phyloP scores from a whole-genome alignment of 2,888 invertebrate genomes.

The Oxyscelio sp. region DNA sequence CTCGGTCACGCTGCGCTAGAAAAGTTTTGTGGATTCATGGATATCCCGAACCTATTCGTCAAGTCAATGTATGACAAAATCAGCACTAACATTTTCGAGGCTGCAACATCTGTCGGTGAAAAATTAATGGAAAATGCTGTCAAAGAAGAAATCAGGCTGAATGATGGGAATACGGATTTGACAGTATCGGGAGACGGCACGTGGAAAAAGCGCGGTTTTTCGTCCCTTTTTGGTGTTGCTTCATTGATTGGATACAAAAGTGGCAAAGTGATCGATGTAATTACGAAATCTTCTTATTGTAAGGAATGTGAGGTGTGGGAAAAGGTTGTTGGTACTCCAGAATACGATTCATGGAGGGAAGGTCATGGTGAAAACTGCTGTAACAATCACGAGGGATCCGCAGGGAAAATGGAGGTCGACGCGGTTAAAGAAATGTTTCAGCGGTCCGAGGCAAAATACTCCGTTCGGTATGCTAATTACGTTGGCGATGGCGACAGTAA shows the following conservation, averaged over 20 bases:
- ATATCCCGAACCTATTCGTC: conserved; percentile 25
- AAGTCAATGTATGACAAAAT: conserved; percentile 25
- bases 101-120: conserved; percentile 15
- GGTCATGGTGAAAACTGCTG: not conserved
- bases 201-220: conserved; percentile 2
- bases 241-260: conserved; percentile 75
- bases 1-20: conserved; percentile 24
- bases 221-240: conserved; percentile 29
- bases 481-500: conserved; percentile 28
- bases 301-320: conserved; percentile 22
- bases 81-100: conserved; percentile 20
- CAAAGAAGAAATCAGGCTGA: conserved; percentile 21
- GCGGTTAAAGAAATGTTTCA: conserved; percentile 17
- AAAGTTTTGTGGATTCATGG: conserved; percentile 25
- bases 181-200: conserved; percentile 55
- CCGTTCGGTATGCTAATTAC: conserved; percentile 17
- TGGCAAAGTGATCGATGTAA: conserved; percentile 11
- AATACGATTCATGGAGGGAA: conserved; percentile 13
- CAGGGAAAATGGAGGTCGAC: conserved; percentile 13
- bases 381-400: conserved; percentile 19
- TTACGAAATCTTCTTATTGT: conserved; percentile 15
- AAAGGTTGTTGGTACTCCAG: not conserved
- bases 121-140: conserved; percentile 24
- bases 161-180: conserved; percentile 43
- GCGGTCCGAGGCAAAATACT: conserved; percentile 15